phyloP scores from a whole-genome alignment of 2,888 invertebrate genomes.

The Acleris cristana region DNA sequence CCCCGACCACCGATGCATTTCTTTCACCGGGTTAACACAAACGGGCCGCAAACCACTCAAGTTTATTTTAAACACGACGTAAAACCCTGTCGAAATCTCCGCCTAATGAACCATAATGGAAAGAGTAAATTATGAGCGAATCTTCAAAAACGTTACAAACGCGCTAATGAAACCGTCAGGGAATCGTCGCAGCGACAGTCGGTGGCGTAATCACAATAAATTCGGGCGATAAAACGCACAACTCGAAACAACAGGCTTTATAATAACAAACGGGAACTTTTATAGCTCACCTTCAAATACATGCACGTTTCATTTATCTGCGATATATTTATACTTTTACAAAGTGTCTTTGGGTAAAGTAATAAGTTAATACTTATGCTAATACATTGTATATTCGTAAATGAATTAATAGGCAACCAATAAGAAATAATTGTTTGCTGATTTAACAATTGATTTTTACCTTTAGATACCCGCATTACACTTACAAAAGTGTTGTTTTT shows the following conservation, averaged over 20 bases:
- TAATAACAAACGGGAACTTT: constrained; percentile 49
- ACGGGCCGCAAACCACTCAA: constrained; percentile 16
- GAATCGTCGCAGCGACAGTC: constrained; percentile 49
- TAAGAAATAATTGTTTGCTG: no score
- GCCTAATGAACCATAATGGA: constrained; percentile 31
- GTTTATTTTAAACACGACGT: constrained; percentile 22
- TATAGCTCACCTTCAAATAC: constrained; percentile 36
- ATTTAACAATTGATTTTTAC: no score
- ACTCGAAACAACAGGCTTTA: constrained; percentile 53
- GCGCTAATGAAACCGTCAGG: constrained; percentile 48
- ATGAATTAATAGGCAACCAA: no score
- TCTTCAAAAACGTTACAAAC: constrained; percentile 42
- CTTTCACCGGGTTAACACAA: constrained; percentile 6
- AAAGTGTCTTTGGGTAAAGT: no score
- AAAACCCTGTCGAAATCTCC: constrained; percentile 14
- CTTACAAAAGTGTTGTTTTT: no score
- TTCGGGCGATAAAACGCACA: constrained; percentile 59
- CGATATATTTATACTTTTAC: neutral
- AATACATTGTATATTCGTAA: no score
- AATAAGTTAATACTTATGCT: no score
- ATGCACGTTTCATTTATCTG: constrained; percentile 2
- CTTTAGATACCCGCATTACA: no score
- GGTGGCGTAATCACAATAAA: constrained; percentile 60
- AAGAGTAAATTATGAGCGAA: constrained; percentile 36
- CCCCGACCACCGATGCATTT: constrained; percentile 19